phyloP scores from a whole-genome alignment of 2,797 vertebrate species.

The Liasis olivaceus region DNA sequence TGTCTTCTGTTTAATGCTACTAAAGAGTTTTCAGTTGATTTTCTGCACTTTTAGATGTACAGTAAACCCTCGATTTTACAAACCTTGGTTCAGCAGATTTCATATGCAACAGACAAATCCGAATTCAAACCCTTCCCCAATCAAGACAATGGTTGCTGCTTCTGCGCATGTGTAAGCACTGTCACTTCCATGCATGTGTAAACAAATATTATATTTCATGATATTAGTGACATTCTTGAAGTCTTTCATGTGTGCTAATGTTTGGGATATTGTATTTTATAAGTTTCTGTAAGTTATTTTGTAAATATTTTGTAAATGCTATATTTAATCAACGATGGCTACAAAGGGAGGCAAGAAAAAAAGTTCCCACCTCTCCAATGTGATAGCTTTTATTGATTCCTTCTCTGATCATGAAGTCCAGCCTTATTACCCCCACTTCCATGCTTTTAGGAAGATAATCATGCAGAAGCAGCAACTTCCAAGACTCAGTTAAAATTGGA shows the following conservation, averaged over 20 bases:
- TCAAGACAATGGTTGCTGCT: not conserved
- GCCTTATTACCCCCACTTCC: not conserved
- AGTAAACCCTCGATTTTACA: not conserved
- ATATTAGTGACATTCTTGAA: not conserved
- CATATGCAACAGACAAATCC: not conserved
- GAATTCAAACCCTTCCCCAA: not conserved
- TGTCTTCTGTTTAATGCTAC: not conserved
- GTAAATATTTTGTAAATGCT: not conserved
- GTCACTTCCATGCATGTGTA: not conserved
- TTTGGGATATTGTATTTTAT: not conserved
- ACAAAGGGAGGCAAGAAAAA: not conserved
- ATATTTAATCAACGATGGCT: not conserved
- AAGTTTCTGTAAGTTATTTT: not conserved
- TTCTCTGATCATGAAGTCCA: not conserved
- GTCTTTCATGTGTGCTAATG: not conserved
- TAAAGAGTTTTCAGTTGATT: not conserved
- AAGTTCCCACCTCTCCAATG: not conserved
- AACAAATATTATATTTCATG: not conserved
- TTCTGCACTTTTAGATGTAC: not conserved
- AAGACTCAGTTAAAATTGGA: not conserved
- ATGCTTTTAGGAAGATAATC: not conserved
- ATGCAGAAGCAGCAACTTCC: not conserved
- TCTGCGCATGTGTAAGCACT: not conserved
- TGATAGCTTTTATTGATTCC: not conserved
- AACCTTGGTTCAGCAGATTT: not conserved